Evolutionary conservation across 2,888 invertebrate genomes (phyloP).

Genomic region (Tiliacea citrago): DNA sequence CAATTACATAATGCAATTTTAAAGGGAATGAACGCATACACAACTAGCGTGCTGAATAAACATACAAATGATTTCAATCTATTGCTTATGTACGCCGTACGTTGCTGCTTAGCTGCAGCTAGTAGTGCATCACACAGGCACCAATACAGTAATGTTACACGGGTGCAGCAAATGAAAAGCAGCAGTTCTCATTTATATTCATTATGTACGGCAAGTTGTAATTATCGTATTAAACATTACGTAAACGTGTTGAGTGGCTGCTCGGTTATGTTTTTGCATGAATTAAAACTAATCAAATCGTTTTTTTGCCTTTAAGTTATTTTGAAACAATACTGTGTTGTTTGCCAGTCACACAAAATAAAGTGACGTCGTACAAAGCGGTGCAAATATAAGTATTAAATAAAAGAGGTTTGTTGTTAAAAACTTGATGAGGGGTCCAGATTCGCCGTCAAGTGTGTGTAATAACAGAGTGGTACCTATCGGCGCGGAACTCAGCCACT

Average conservation of each 20-base stretch:
- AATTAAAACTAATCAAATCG: constrained; percentile 67
- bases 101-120: constrained; percentile 8
- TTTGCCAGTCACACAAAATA: constrained; percentile 13
- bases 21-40: constrained; percentile 62
- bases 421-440: constrained; percentile 25
- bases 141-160: constrained; percentile 37
- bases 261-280: constrained; percentile 72
- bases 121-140: neutral
- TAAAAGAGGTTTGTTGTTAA: constrained; percentile 19
- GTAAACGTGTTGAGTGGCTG: constrained; percentile 70
- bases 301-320: constrained; percentile 61
- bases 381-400: constrained; percentile 19
- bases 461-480: constrained; percentile 56
- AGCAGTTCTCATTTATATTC: constrained; percentile 75
- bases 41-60: constrained; percentile 54
- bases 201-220: constrained; percentile 75
- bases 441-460: constrained; percentile 47
- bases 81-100: constrained; percentile 39
- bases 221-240: constrained; percentile 78
- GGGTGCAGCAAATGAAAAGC: constrained; percentile 45
- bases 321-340: constrained; percentile 34
- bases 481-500: constrained; percentile 52
- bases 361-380: neutral
- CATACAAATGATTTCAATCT: constrained; percentile 45
- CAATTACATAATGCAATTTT: constrained; percentile 63